Percentiles rank a stretch among this genome's conserved stretches.
Evolutionary conservation across 1,140 invertebrate species (phyloP).

Genomic region (Harpegnathos saltator): DNA sequence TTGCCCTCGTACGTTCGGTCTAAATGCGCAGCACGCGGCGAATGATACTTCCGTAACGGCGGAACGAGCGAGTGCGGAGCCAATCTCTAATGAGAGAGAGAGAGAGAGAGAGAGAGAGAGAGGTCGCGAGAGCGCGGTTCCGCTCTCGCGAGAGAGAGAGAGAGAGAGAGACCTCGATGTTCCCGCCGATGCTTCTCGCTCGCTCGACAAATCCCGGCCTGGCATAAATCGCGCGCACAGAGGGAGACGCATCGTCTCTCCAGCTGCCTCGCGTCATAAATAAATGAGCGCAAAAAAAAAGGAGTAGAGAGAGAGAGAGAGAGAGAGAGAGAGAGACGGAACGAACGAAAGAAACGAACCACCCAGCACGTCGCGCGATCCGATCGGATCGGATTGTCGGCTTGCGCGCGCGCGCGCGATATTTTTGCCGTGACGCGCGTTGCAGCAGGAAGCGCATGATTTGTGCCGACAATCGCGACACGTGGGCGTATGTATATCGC

Average conservation of each 20-base stretch:
- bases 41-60: conserved; percentile 47
- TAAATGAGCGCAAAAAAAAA: not conserved
- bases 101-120: not conserved
- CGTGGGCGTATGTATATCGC: conserved; percentile 61
- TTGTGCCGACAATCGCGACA: conserved; percentile 61
- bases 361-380: conserved; percentile 7
- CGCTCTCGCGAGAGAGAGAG: not conserved
- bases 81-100: conserved; percentile 42
- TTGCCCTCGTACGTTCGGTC: not conserved
- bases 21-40: conserved; percentile 9
- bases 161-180: not conserved
- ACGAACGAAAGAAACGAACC: conserved; percentile 17
- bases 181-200: not conserved
- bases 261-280: not conserved
- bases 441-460: conserved; percentile 59
- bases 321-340: not conserved
- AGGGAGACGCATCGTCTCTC: not conserved
- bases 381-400: conserved; percentile 43
- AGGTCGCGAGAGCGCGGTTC: conserved; percentile 1
- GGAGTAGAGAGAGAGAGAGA: not conserved
- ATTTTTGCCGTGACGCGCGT: conserved; percentile 36
- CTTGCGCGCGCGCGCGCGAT: not conserved
- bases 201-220: not conserved
- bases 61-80: conserved; percentile 27
- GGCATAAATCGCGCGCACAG: not conserved